Base-by-base conservation (phyloP, 1,140 invertebrate species). In the Atopsyche davidsoni region DNA sequence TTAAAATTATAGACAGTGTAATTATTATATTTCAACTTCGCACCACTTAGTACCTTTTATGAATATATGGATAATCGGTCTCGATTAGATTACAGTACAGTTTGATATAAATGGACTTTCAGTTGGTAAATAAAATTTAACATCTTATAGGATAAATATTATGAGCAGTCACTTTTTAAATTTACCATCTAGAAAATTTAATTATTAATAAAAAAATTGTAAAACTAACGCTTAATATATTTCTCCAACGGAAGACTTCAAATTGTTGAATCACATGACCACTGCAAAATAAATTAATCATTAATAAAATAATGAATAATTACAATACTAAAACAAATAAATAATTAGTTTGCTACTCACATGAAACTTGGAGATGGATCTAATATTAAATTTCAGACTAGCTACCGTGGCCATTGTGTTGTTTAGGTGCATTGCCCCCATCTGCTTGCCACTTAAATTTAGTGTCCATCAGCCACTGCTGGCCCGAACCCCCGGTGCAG, bases 391-490 rank as follows among this genome's bases (percentile, higher is more conserved):
- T 16, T n/a, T 24, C 18, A 38, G 40, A 58, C 57, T 58, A 58
- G 57, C 57, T 58, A 19, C 44, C 52, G 22, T 58, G 57, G 17
- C 57, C 57, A 25, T 58, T 58, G 43, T 56, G 54, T 41, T 50
- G 43, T 11, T 53, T 53, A n/a, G 34, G 46, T 3, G 41, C 38
- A 35, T 51, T 42, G 14, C 58, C 46, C 31, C 59, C 52, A 25
- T 61, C 65, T 22, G 89, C 88, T 75, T 95, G 90, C 91, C 91
- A 94, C 70, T 91, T 89, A 68, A 95, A 94, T 70, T 95, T 92
- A 52, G 85, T 86, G 65, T 92, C 85, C 93, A 97, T 96, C 39
- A 89, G 80, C 94, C 94, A 98, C 65, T 92, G 84, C 69, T 98
- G 94, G 10, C 85, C 83, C 22, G 71, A 63, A 40, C 76, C 78